Evolutionary conservation across 2,888 invertebrate species (phyloP).

Genomic region (Papilio demoleus): DNA sequence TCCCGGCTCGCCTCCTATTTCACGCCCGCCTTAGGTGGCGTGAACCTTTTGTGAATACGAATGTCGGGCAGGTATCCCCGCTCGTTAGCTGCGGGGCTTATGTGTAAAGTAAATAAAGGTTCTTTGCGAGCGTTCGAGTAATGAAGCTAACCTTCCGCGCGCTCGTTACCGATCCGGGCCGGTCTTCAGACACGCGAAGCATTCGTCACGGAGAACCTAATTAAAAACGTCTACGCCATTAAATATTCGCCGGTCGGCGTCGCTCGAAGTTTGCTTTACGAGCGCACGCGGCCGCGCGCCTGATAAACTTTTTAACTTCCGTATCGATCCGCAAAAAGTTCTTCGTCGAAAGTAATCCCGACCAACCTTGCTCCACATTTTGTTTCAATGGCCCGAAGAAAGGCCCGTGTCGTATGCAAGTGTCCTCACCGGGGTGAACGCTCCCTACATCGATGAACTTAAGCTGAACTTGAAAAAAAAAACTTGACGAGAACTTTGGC

Average conservation of each 20-base stretch:
- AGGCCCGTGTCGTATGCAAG: slow-evolving; percentile 77
- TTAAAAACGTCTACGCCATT: slow-evolving; percentile 48
- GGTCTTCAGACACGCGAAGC: slow-evolving; percentile 30
- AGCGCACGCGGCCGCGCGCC: slow-evolving; percentile 59
- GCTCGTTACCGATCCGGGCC: slow-evolving; percentile 30
- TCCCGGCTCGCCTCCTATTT: slow-evolving; percentile 80
- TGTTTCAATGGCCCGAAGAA: slow-evolving; percentile 72
- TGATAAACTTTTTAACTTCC: slow-evolving; percentile 77
- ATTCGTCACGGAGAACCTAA: slow-evolving; percentile 44
- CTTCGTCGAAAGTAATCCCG: slow-evolving; percentile 76
- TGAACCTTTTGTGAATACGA: slow-evolving; percentile 83
- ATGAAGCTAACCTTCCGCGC: slow-evolving; percentile 49
- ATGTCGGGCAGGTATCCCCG: slow-evolving; percentile 80
- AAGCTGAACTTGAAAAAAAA: slow-evolving; percentile 80
- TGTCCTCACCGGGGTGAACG: slow-evolving; percentile 82
- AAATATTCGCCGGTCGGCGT: slow-evolving; percentile 45
- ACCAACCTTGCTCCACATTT: slow-evolving; percentile 82
- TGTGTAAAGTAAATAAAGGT: slow-evolving; percentile 81
- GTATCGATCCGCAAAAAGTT: slow-evolving; percentile 81
- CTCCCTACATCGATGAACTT: slow-evolving; percentile 82
- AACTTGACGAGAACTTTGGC: slow-evolving; percentile 78
- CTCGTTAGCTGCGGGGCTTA: slow-evolving; percentile 79
- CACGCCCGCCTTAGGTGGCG: slow-evolving; percentile 80
- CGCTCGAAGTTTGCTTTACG: slow-evolving; percentile 59
- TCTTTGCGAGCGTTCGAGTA: slow-evolving; percentile 53